Evolutionary conservation across 2,888 invertebrate species (phyloP).

Genomic region (Pristionchus maxplancki): DNA sequence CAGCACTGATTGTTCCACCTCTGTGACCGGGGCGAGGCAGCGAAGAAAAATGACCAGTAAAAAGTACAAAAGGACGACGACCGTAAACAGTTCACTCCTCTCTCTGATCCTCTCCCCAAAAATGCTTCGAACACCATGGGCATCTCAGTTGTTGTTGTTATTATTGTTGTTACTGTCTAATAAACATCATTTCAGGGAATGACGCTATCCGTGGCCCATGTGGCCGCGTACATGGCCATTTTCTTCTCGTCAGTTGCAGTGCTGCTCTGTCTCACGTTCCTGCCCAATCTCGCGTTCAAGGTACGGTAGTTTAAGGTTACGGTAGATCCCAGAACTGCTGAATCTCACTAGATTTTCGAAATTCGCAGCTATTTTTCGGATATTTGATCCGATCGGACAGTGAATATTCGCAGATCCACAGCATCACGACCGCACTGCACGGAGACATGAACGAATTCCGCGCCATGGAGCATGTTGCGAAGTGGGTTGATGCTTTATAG

Average conservation of each 20-base stretch:
- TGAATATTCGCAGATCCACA: neutral
- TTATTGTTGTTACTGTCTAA: neutral
- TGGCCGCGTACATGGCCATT: neutral
- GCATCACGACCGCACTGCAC: slow-evolving; percentile 14
- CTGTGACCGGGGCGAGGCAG: neutral
- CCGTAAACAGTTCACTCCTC: too few relatives aligned
- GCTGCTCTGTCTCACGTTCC: neutral
- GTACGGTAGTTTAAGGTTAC: neutral
- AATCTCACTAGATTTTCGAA: neutral
- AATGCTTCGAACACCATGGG: neutral
- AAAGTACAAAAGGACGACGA: neutral
- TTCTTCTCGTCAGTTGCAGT: slow-evolving; percentile 1
- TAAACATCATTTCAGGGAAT: neutral
- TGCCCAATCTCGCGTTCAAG: slow-evolving; percentile 42
- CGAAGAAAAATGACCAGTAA: neutral
- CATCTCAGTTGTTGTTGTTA: too few relatives aligned
- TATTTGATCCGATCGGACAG: neutral
- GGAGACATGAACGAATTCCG: slow-evolving; percentile 44
- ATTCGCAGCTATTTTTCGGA: neutral
- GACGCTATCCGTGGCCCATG: neutral
- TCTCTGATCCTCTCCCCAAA: neutral
- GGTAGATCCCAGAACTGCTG: neutral
- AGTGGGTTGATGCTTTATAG: too few relatives aligned
- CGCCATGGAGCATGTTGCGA: slow-evolving; percentile 11
- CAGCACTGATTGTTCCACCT: neutral